Evolutionary conservation across 23 tunicate species (phyloP), one percentile per base, ranked within the genome.

Genomic region (Diplosoma virens): DNA sequence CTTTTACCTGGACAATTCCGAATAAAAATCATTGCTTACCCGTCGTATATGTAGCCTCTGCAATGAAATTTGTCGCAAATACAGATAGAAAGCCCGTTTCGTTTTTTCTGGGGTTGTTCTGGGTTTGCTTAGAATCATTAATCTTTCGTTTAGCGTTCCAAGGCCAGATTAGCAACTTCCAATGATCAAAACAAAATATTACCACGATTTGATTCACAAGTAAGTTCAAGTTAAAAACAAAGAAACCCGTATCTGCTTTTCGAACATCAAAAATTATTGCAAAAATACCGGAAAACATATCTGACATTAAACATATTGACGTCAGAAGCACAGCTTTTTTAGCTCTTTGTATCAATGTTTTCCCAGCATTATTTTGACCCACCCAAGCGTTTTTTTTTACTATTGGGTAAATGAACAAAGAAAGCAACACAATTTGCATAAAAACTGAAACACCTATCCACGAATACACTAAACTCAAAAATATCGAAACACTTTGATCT

Each of bases 181-280:
- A 85, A 58, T 85, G 60, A 55, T 85, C 91, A 71, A 75, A 85
- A 37, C 84, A 85, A 9, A 54, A 79, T 6, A 85, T 59, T 18
- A 70, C 79, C 25, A 59, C 76, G 31, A 78, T 17, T 17, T 79
- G 79, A 41, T 85, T 85, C 3, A 85, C 47, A 14, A 48, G 14
- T 1, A 85, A 48, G 31, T 78, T 79, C 27, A 85, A 3, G 67
- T 59, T 70, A 63, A 58, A 81, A 5, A 45, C 7, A 16, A 53
- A 28, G 33, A 59, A 21, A 17, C n/a, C 36, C 26, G 25, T 71
- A 50, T 58, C 58, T 41, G 86, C 20, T 21, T 45, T 35, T 25
- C 37, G 52, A 22, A 30, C 23, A 25, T 33, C 59, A 11, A 59
- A 25, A 14, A 63, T 5, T 14, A 83, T 33, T 2, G 55, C 21